These are phyloP conservation scores for Netelia inedita DNA, from an alignment of 2,888 invertebrate genomes.

Conservation along the genomic window DNA sequence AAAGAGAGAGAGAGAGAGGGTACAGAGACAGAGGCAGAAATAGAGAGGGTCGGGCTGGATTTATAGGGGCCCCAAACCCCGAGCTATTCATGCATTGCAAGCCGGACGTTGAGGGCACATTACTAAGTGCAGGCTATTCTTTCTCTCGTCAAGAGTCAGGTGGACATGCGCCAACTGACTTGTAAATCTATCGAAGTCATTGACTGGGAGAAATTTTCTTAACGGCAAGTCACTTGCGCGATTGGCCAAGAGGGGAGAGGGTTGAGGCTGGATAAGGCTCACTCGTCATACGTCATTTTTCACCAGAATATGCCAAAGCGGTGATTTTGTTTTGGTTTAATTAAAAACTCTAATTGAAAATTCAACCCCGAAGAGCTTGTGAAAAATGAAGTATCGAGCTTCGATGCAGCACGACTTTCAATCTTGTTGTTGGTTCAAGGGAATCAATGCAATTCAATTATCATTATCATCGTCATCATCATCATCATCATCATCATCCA, in stretches of 20 bases:
- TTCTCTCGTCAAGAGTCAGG: constrained; percentile 74
- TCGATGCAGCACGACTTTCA: constrained; percentile 73
- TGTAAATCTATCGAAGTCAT: constrained; percentile 60
- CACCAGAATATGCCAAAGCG: constrained; percentile 45
- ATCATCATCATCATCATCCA: constrained; percentile 66
- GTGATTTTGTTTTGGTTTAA: constrained; percentile 11
- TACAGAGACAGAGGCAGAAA: constrained; percentile 23
- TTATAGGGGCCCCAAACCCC: constrained; percentile 64
- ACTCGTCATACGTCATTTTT: constrained; percentile 78
- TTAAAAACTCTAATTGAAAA: too few relatives aligned
- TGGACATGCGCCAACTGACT: constrained; percentile 84
- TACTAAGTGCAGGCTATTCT: constrained; percentile 83
- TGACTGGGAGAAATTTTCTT: constrained; percentile 33
- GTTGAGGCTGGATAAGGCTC: constrained; percentile 31
- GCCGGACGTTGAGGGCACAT: constrained; percentile 77
- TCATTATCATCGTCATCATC: constrained; percentile 68
- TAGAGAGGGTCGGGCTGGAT: constrained; percentile 78
- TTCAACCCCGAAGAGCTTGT: constrained; percentile 58
- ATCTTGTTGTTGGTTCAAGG: constrained; percentile 35
- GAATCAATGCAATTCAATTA: constrained; percentile 67
- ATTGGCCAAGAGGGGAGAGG: not conserved
- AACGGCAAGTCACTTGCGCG: constrained; percentile 61
- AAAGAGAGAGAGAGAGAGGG: constrained; percentile 50
- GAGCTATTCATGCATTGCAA: constrained; percentile 73
- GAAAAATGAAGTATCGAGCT: constrained; percentile 79